Conservation (phyloP, 2,113 vertebrate species). For the Dromiciops gliroides region DNA sequence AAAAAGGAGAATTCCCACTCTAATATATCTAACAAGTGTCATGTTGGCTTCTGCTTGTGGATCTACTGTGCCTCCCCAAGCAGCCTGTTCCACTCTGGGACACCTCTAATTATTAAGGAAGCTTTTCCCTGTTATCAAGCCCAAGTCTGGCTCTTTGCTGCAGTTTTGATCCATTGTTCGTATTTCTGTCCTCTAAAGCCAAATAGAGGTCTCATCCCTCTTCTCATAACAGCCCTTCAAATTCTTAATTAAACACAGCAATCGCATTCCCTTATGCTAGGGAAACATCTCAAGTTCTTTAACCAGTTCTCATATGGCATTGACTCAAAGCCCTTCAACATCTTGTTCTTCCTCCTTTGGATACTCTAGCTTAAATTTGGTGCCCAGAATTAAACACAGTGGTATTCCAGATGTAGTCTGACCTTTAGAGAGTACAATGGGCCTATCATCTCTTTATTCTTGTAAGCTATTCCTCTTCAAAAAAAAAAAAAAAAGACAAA, state of each 20-base stretch:
- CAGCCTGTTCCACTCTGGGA: background rate
- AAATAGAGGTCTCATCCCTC: background rate
- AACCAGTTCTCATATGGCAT: background rate
- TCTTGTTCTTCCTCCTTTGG: background rate
- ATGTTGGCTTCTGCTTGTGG: background rate
- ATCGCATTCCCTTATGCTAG: background rate
- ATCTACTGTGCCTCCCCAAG: background rate
- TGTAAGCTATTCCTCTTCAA: background rate
- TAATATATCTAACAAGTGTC: background rate
- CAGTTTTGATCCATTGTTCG: background rate
- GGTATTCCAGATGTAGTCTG: background rate
- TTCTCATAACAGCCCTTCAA: background rate
- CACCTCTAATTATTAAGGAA: background rate
- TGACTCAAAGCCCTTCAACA: background rate
- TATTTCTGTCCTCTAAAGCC: background rate
- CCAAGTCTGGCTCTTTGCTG: background rate
- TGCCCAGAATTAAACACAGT: background rate
- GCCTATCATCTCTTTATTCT: background rate
- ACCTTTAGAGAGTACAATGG: background rate
- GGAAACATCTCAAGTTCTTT: background rate
- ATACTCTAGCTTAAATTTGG: background rate
- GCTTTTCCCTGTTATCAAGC: background rate
- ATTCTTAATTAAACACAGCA: background rate
- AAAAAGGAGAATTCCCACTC: background rate
- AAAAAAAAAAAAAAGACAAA: background rate